phyloP scores from a whole-genome alignment of 1,140 invertebrate genomes.

The Plectus sambesii region DNA sequence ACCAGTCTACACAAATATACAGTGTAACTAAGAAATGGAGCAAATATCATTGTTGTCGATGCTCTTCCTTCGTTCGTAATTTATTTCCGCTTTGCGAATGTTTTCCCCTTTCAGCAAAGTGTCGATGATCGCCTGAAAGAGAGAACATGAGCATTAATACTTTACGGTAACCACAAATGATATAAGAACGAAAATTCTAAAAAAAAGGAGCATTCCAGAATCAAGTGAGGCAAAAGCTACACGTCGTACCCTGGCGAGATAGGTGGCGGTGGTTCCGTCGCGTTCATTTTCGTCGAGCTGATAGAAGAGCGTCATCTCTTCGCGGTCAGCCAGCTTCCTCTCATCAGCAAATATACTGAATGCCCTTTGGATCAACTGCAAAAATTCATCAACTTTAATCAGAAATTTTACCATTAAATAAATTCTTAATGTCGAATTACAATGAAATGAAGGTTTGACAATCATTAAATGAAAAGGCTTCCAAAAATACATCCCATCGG shows the following conservation, averaged over 20 bases:
- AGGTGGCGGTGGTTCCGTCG: constrained; percentile 27
- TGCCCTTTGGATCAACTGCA: constrained; percentile 36
- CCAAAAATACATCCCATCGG: constrained; percentile 2
- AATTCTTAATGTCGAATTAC: constrained; percentile 9
- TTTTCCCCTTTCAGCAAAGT: constrained; percentile 33
- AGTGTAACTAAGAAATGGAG: no score
- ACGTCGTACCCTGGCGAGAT: constrained; percentile 30
- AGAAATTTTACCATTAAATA: constrained; percentile 4
- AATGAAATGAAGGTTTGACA: constrained; percentile 3
- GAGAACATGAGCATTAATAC: constrained; percentile 1
- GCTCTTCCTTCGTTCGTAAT: no score
- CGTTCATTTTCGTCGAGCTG: constrained; percentile 32
- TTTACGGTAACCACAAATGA: constrained; percentile 2
- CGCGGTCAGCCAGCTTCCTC: constrained; percentile 21
- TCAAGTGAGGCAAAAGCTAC: no score
- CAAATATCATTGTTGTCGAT: no score
- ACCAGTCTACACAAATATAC: no score
- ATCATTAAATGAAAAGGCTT: constrained; percentile 1
- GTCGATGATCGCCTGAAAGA: constrained; percentile 29
- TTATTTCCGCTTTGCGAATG: constrained; percentile 23
- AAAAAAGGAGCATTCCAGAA: no score
- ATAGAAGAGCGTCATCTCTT: constrained; percentile 37
- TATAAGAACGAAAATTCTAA: no score
- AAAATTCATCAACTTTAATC: constrained; percentile 10
- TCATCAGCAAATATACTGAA: constrained; percentile 35